phyloP scores from a whole-genome alignment of 2,888 invertebrate genomes.

The Synergus itoensis region DNA sequence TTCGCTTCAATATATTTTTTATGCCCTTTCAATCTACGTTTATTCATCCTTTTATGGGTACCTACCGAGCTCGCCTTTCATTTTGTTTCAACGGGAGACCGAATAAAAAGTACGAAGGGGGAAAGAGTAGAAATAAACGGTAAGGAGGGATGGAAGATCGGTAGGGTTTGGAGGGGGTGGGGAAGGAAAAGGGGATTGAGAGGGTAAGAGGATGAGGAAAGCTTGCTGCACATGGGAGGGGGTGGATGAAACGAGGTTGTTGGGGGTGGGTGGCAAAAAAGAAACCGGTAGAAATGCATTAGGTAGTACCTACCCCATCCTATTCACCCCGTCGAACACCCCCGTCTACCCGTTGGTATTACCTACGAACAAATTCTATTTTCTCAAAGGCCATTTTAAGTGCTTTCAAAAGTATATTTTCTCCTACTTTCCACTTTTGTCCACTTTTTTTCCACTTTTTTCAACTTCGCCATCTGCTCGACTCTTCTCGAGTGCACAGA shows the following conservation, averaged over 20 bases:
- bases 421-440: constrained; percentile 11
- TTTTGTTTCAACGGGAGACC: constrained; percentile 50
- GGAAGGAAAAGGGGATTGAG: constrained; percentile 49
- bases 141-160: constrained; percentile 46
- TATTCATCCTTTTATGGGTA: constrained; percentile 52
- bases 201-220: constrained; percentile 46
- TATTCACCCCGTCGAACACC: constrained; percentile 9
- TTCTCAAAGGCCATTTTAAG: constrained; percentile 56
- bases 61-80: constrained; percentile 48
- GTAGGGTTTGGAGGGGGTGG: constrained; percentile 43
- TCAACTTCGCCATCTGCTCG: constrained; percentile 15
- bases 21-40: constrained; percentile 51
- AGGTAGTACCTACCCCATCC: constrained; percentile 46
- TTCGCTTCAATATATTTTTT: constrained; percentile 57
- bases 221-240: constrained; percentile 24
- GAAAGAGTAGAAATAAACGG: constrained; percentile 43
- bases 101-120: constrained; percentile 47
- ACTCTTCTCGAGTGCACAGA: background rate
- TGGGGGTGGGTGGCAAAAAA: constrained; percentile 46
- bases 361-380: constrained; percentile 53
- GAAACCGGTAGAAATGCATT: constrained; percentile 60
- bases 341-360: constrained; percentile 42
- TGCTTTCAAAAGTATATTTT: constrained; percentile 55
- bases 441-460: constrained; percentile 2
- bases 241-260: constrained; percentile 8